phyloP scores from a whole-genome alignment of 2,113 vertebrate species.

The Oxygymnocypris stewartii region DNA sequence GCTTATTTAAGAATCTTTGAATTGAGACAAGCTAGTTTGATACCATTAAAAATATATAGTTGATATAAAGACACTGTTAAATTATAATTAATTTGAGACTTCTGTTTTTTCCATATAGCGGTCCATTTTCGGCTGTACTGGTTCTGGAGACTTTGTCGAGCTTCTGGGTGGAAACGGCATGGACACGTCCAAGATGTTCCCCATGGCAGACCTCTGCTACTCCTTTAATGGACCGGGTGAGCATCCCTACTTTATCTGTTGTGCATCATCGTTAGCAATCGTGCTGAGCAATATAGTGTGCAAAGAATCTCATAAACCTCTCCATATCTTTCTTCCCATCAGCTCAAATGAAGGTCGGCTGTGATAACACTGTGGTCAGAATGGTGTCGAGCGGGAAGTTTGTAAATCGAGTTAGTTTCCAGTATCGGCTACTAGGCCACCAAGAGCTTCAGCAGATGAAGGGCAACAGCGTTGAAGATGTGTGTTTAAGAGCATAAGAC shows the following conservation, averaged over 20 bases:
- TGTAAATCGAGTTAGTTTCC: constrained; percentile 88
- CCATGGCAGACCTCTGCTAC: constrained; percentile 88
- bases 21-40: background rate
- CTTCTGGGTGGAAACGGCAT: constrained; percentile 88
- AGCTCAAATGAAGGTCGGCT: constrained; percentile 93
- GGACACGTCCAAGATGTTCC: constrained; percentile 91
- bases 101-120: constrained; percentile 71
- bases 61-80: background rate
- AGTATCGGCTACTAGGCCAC: constrained; percentile 84
- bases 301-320: background rate
- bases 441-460: constrained; percentile 81
- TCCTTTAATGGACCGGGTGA: constrained; percentile 89
- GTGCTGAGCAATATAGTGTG: background rate
- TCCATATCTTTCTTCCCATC: constrained; percentile 2
- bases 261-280: background rate
- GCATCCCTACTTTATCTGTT: constrained; percentile 48
- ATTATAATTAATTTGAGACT: background rate
- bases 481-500: constrained; percentile 79
- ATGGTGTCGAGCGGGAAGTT: constrained; percentile 93
- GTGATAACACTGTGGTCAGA: constrained; percentile 90
- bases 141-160: constrained; percentile 88
- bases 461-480: constrained; percentile 88
- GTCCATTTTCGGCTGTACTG: constrained; percentile 78
- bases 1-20: background rate
- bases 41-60: background rate